phyloP scores from a whole-genome alignment of 2,888 invertebrate species.

The Drosophila pegasa region DNA sequence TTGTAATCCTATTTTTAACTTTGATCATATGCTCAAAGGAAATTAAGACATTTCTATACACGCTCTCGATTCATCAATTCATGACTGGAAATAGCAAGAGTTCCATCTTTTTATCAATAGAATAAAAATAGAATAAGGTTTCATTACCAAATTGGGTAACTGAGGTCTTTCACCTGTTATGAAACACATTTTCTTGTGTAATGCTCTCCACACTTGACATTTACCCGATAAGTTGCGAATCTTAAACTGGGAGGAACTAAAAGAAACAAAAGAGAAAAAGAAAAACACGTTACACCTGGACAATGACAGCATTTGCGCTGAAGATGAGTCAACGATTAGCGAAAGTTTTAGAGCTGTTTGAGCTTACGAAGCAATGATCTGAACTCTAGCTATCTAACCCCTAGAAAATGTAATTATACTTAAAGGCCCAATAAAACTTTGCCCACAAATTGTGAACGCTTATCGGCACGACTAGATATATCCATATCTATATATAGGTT shows the following conservation, averaged over 20 bases:
- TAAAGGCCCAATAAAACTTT: not conserved
- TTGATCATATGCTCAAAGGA: no score
- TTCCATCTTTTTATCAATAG: not conserved
- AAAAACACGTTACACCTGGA: conserved; percentile 12
- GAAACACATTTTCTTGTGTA: conserved; percentile 1
- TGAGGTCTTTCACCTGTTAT: not conserved
- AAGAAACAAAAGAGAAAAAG: not conserved
- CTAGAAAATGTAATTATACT: not conserved
- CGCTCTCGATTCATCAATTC: no score
- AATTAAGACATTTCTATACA: not conserved
- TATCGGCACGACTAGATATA: conserved; percentile 5
- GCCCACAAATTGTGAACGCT: not conserved
- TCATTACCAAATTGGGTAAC: not conserved
- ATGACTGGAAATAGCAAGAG: not conserved
- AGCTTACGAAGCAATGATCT: not conserved
- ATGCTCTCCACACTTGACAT: conserved; percentile 3
- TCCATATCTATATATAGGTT: not conserved
- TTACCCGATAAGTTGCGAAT: conserved; percentile 16
- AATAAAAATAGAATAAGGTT: not conserved
- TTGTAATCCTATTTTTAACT: no score
- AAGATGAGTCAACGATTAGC: conserved; percentile 10
- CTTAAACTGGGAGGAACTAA: conserved; percentile 4
- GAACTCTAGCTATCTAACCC: not conserved
- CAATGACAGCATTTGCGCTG: conserved; percentile 20
- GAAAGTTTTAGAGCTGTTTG: not conserved